Evolutionary conservation across 2,888 invertebrate genomes (phyloP).

Genomic region (Bedellia somnulentella): DNA sequence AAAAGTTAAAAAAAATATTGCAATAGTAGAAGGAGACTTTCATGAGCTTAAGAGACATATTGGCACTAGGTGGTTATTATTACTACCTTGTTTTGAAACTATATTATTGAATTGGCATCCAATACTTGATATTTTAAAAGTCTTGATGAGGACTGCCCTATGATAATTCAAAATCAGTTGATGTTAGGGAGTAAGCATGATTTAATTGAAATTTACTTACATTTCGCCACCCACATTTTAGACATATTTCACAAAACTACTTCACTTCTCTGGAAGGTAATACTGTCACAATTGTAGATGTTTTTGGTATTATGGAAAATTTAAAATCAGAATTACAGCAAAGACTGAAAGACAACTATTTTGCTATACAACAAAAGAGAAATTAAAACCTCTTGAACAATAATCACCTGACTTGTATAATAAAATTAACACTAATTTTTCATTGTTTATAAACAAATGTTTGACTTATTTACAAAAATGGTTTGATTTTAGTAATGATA

Average conservation of each 20-base stretch:
- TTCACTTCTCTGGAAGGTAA: conserved; percentile 11
- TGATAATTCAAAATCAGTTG: conserved; percentile 7
- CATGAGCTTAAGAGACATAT: conserved; percentile 7
- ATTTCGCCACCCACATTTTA: conserved; percentile 11
- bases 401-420: conserved; percentile 8
- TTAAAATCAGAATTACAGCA: conserved; percentile 9
- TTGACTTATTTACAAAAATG: conserved; percentile 4
- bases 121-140: conserved; percentile 5
- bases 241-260: conserved; percentile 11
- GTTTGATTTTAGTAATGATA: conserved; percentile 7
- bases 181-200: conserved; percentile 5
- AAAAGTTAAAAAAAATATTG: conserved; percentile 11
- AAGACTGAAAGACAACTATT: conserved; percentile 8
- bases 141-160: conserved; percentile 6
- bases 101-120: conserved; percentile 1
- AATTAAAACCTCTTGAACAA: conserved; percentile 8
- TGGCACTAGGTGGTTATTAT: background rate
- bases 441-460: conserved; percentile 9
- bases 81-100: background rate
- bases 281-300: conserved; percentile 10
- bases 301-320: conserved; percentile 10
- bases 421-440: conserved; percentile 8
- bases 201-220: conserved; percentile 4
- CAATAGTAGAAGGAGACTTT: conserved; percentile 12
- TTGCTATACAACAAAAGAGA: conserved; percentile 9